Base-by-base conservation (phyloP, 2,888 invertebrate species). In the Volucella inanis region DNA sequence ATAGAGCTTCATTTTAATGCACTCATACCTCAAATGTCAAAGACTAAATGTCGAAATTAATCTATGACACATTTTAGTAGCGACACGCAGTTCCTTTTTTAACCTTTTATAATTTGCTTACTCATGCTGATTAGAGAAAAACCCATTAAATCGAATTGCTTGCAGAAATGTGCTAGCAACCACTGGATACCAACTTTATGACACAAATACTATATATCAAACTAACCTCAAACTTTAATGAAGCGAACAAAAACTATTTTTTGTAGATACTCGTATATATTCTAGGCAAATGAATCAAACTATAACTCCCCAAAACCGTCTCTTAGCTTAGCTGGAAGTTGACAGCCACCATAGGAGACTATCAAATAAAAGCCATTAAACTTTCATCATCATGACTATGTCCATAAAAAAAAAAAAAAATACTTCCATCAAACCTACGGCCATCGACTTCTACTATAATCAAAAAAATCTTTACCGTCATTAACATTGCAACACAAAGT, bases 341-440 rank as follows among this genome's bases (percentile, higher is more conserved):
- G 4, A n/a, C 31, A 31, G n/a, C 9, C 43, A 45, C 31, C 31
- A 0, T 31, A 31, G 39, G 41, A 14, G 11, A 39, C 22, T 22
- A 61, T 11, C 14, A 45, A 71, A 41, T 11, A 43, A 50, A 61
- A 61, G 15, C 22, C 49, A 71, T 71, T 61, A 71, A 50, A 50
- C n/a, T 41, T 61, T 59, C 31, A 50, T 59, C 6, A 59, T 59
- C 59, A 71, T 71, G 49, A 71, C 49, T 50, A 49, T 57, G 11
- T 50, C 22, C 59, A 71, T 61, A 39, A 50, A 71, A 50, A n/a
- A 72, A 39, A 50, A 71, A 50, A n/a, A 72, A 15, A 18, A 52
- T 3, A 64, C 38, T 12, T 47, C 22, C 14, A 55, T 22, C 47
- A 31, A 55, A 47, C 2, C 9, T 8, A 18, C 6, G 31, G 22